Evolutionary conservation across 2,888 invertebrate species (phyloP), one percentile per base, ranked within the genome.

Genomic region (Orthosia cruda): DNA sequence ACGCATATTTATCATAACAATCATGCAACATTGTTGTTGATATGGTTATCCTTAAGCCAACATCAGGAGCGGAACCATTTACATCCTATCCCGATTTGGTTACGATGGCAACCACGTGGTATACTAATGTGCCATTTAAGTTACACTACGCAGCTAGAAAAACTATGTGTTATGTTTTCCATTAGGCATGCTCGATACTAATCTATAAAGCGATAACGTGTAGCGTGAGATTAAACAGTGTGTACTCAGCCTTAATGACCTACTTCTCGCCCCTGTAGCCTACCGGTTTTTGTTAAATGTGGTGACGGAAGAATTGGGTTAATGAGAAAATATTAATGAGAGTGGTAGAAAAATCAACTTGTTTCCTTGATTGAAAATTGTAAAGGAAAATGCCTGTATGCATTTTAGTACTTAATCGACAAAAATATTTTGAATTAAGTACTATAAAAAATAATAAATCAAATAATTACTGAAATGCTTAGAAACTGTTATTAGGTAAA

Each of bases 211-310:
- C 84, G 84, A 80, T 80, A 73, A 84, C 49, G 12, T 63, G 58
- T 73, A 63, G 80, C 84, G 74, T 80, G 84, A 84, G 68, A 73
- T 69, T 73, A 80, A n/a, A 16, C 40, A 32, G 49, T 72, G 52
- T 69, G 61, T 70, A 55, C 74, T 50, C 57, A 18, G 47, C 75
- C 61, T 69, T 57, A 73, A n/a, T 74, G 62, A 26, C 84, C 84
- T 54, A 52, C 3, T 69, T 84, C 40, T 16, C 20, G 11, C 71
- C 66, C 75, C 26, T 72, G 12, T 40, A 9, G 40, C 40, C 0
- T 23, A 12, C 20, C 23, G 78, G 50, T 59, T 66, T 83, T 32
- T 58, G n/a, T 73, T 65, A 47, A 70, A 78, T 55, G 32, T 32
- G n/a, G 15, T 12, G 47, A 52, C n/a, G 50, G 54, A 40, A 32